Evolutionary conservation across 2,113 vertebrate genomes (phyloP).

Genomic region (Motacilla alba): DNA sequence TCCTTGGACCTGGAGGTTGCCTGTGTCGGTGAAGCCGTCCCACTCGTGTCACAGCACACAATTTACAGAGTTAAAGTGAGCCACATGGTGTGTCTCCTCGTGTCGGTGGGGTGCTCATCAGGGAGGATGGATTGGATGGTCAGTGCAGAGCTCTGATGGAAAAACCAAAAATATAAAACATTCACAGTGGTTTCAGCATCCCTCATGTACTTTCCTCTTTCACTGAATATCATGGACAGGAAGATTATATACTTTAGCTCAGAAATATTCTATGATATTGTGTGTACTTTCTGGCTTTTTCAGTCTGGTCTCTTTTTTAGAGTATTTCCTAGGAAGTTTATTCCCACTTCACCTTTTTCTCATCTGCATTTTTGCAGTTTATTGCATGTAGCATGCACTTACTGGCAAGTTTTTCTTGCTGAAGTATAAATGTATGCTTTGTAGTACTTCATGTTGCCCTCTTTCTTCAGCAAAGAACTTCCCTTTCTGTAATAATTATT

Average conservation of each 20-base stretch:
- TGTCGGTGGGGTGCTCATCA: background rate
- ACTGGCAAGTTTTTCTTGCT: background rate
- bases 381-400: background rate
- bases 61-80: background rate
- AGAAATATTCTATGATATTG: background rate
- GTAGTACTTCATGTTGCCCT: accelerated
- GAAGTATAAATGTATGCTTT: background rate
- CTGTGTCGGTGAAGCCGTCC: background rate
- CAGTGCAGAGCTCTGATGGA: background rate
- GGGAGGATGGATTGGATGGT: background rate
- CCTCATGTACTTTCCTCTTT: background rate
- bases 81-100: background rate
- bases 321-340: background rate
- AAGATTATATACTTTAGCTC: background rate
- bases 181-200: background rate
- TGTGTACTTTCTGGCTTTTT: background rate
- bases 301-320: background rate
- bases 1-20: background rate
- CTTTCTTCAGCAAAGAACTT: background rate
- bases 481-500: background rate
- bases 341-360: background rate
- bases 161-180: background rate
- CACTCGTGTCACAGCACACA: background rate
- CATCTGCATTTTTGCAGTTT: background rate
- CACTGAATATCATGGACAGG: background rate